These are phyloP conservation scores for Acronicta psi DNA, from an alignment of 2,888 invertebrate species.

Conservation along the genomic window DNA sequence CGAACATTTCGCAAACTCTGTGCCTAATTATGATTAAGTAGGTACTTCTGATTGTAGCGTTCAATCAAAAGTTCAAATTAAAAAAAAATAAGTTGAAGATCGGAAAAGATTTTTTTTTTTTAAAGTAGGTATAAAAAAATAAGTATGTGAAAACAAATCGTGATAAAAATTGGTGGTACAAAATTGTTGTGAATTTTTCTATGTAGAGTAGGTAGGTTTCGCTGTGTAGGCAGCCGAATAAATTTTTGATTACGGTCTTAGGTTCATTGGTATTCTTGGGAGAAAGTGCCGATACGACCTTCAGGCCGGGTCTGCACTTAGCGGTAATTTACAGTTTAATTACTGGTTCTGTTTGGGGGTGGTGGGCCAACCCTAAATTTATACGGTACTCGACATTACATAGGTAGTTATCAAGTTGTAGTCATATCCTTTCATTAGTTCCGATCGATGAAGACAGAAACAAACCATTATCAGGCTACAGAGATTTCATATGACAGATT, in stretches of 20 bases:
- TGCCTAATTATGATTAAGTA: conserved; percentile 42
- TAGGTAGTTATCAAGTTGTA: conserved; percentile 55
- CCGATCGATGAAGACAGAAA: conserved; percentile 37
- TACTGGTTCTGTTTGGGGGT: conserved; percentile 70
- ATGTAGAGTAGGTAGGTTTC: conserved; percentile 30
- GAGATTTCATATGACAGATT: conserved; percentile 16
- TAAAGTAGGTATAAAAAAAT: conserved; percentile 10
- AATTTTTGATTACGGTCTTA: conserved; percentile 77
- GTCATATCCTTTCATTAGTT: conserved; percentile 56
- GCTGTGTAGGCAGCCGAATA: conserved; percentile 61
- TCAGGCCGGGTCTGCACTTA: conserved; percentile 80
- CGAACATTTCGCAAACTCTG: conserved; percentile 24
- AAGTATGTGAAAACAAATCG: conserved; percentile 10
- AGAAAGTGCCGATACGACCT: conserved; percentile 79
- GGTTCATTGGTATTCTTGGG: conserved; percentile 82
- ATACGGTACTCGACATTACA: conserved; percentile 53
- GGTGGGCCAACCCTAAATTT: conserved; percentile 63
- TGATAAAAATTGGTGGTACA: conserved; percentile 2
- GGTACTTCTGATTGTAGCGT: conserved; percentile 24
- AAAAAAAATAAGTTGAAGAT: conserved; percentile 25
- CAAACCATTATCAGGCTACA: conserved; percentile 8
- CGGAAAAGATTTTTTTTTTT: too few relatives aligned
- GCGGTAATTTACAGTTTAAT: conserved; percentile 87
- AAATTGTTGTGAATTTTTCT: conserved; percentile 53
- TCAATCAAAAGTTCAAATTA: conserved; percentile 34